These are phyloP conservation scores for Tragulus kanchil DNA, from an alignment of 2,113 vertebrate species.

Conservation along the genomic window DNA sequence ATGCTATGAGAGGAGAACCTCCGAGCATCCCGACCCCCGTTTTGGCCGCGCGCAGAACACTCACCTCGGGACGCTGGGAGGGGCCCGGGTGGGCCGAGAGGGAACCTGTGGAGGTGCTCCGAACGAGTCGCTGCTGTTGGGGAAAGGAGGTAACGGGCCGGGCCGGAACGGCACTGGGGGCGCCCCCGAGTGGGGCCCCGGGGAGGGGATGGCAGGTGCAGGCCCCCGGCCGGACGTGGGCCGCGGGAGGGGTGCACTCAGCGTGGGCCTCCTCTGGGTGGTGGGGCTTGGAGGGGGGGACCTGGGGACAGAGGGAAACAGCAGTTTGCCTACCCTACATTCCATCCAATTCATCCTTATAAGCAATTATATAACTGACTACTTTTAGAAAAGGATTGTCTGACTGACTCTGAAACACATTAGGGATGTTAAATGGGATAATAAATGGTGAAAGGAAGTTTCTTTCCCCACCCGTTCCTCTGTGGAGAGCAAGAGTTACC, in stretches of 20 bases:
- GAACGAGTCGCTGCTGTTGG: constrained; percentile 86
- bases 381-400: neutral
- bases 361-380: neutral
- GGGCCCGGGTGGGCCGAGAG: constrained; percentile 87
- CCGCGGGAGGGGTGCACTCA: constrained; percentile 81
- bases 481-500: neutral
- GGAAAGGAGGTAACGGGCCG: constrained; percentile 84
- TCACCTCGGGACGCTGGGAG: constrained; percentile 94
- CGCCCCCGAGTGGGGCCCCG: constrained; percentile 87
- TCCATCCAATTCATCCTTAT: neutral
- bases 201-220: constrained; percentile 87
- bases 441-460: neutral
- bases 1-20: constrained; percentile 81
- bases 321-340: neutral
- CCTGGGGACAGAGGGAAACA: constrained; percentile 84
- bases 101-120: constrained; percentile 86
- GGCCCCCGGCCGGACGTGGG: constrained; percentile 86
- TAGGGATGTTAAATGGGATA: neutral
- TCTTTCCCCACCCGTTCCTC: too few species aligned
- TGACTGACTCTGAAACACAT: neutral
- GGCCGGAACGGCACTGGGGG: constrained; percentile 88
- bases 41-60: neutral
- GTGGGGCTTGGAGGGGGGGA: constrained; percentile 93
- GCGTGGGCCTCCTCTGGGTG: constrained; percentile 87
- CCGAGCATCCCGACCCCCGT: neutral